These are phyloP conservation scores for Oreochromis spilurus DNA, from an alignment of 2,113 vertebrate species.

Conservation along the genomic window DNA sequence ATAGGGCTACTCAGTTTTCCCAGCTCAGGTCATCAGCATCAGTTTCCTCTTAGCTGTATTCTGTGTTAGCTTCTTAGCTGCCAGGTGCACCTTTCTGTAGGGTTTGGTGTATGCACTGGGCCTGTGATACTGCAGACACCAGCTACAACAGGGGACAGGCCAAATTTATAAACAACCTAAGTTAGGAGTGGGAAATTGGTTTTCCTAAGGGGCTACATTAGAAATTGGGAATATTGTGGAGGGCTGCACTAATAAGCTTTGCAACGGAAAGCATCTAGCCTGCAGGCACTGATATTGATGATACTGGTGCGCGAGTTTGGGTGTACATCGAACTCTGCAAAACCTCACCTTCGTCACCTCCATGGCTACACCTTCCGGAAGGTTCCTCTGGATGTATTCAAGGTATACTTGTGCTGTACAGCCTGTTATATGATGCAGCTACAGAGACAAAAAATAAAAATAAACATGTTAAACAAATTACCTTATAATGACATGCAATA, in stretches of 20 bases:
- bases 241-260: neutral
- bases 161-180: neutral
- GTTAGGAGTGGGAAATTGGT: neutral
- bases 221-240: neutral
- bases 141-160: neutral
- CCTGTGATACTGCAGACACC: neutral
- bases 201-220: neutral
- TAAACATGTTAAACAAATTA: neutral
- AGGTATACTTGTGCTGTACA: constrained; percentile 86
- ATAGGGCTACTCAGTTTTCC: neutral
- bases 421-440: constrained; percentile 86
- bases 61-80: neutral
- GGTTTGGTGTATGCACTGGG: neutral
- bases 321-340: neutral
- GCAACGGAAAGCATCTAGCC: neutral
- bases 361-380: constrained; percentile 95
- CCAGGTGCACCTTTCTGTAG: neutral
- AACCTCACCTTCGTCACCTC: constrained; percentile 85
- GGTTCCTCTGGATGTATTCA: constrained; percentile 94
- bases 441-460: neutral
- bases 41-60: neutral
- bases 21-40: neutral
- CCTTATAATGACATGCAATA: neutral
- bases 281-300: neutral
- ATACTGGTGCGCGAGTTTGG: neutral